Evolutionary conservation across 1,140 invertebrate genomes (phyloP).

Genomic region (Oedothorax gibbosus): DNA sequence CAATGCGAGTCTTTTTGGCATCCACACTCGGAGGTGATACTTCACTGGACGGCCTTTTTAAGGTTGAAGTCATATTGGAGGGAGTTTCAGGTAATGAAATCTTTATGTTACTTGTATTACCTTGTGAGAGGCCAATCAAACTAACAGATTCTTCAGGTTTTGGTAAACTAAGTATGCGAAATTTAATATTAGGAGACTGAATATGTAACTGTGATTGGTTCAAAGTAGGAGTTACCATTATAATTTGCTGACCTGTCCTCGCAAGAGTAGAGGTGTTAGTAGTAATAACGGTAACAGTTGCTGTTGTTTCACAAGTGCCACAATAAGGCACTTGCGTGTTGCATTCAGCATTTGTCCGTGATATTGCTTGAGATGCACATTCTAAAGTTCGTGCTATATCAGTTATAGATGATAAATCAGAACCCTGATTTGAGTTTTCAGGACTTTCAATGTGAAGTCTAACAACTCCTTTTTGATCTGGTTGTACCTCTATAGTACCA

Average conservation of each 20-base stretch:
- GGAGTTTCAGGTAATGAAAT: conserved; percentile 54
- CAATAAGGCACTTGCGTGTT: conserved; percentile 48
- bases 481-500: conserved; percentile 51
- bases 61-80: conserved; percentile 47
- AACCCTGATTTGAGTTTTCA: conserved; percentile 59
- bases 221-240: conserved; percentile 45
- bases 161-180: conserved; percentile 53
- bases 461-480: conserved; percentile 56
- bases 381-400: conserved; percentile 59
- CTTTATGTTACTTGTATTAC: conserved; percentile 57
- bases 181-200: conserved; percentile 54
- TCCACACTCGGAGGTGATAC: conserved; percentile 18
- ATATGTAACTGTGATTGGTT: conserved; percentile 49
- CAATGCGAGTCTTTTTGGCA: conserved; percentile 50
- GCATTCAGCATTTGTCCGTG: conserved; percentile 58
- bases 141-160: conserved; percentile 51
- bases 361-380: conserved; percentile 60
- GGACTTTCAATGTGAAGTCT: conserved; percentile 57
- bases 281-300: conserved; percentile 55
- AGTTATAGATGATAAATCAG: conserved; percentile 56
- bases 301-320: conserved; percentile 54
- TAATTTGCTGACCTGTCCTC: conserved; percentile 55
- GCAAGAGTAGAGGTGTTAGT: conserved; percentile 52
- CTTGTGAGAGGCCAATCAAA: conserved; percentile 50
- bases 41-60: conserved; percentile 62